Base-by-base conservation (phyloP, 92 coral and sea anemone genomes). In the Epizoanthus rinbou region DNA sequence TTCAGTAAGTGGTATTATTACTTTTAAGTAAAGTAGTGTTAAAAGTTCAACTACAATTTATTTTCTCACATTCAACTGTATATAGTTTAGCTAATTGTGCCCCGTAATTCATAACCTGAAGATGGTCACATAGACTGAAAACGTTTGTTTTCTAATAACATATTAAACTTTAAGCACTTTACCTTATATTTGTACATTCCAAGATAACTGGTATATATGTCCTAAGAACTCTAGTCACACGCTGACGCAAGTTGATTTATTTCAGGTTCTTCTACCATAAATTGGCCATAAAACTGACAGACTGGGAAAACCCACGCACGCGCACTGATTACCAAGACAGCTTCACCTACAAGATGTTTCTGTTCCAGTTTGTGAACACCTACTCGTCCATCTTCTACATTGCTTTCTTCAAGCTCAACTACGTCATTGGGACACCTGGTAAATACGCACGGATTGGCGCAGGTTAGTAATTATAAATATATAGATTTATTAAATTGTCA, bases 291-390 rank as follows among this genome's bases (percentile, higher is more conserved):
- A 75, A 76, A 69, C 80, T 93, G 47, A 93, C 98, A 10, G 91
- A 95, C 78, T 93, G 98, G 98, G 98, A 95, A 50, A 95, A 95
- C 80, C 98, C 95, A 18, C 95, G 95, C 33, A 95, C 98, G 37
- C 88, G 92, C 64, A 90, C 95, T 9, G 91, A 93, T 76, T 95
- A 88, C 90, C 89, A 91, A 58, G 95, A 95, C 89, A 95, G 98
- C 80, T 93, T 95, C 86, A 92, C 98, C 54, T 93, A 93, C 91
- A 95, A 95, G 78, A 95, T 95, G 98, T 95, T 87, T 57, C 89
- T 94, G 31, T 95, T 94, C 82, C 98, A 93, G 94, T 95, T 95
- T 74, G 95, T 95, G 24, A 95, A 95, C 82, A 91, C 89, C 9
- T 95, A 95, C 57, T 93, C 98, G 18, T 90, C 95, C 39, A 86